Conservation (phyloP, 2,797 vertebrate species). For the Takifugu ocellatus region DNA sequence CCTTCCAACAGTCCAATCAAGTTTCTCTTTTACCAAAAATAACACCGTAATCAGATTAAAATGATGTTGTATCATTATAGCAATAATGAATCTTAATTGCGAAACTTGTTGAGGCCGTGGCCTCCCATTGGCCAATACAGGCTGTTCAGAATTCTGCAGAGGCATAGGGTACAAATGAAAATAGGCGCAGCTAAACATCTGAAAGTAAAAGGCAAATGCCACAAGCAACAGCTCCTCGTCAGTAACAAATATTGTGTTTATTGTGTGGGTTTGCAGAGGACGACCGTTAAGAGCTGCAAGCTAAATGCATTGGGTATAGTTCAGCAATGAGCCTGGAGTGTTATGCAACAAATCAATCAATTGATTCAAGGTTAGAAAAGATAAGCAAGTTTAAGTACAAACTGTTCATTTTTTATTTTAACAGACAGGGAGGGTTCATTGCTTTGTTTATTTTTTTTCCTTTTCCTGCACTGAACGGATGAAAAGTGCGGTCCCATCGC, state of each 20-base stretch:
- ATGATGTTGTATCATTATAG: neutral
- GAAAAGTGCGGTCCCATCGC: too few species aligned
- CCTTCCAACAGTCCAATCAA: neutral
- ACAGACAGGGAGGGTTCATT: too few species aligned
- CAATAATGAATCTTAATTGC: neutral
- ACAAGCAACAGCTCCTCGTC: neutral
- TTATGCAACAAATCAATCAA: neutral
- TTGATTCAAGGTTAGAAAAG: neutral
- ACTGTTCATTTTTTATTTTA: too few species aligned
- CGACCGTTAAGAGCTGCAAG: neutral
- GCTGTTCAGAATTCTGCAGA: slow-evolving; percentile 2
- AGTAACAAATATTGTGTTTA: neutral
- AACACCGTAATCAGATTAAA: neutral
- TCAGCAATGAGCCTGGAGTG: too few species aligned
- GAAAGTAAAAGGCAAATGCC: neutral
- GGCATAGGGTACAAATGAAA: neutral
- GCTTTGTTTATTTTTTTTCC: too few species aligned
- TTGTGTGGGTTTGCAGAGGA: too few species aligned
- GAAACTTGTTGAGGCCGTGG: neutral
- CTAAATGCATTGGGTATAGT: neutral
- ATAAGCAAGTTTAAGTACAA: too few species aligned
- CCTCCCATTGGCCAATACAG: neutral
- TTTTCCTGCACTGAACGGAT: too few species aligned
- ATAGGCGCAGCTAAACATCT: neutral
- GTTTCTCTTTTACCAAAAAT: neutral